Evolutionary conservation across 2,113 vertebrate species (phyloP).

Genomic region (Dasyurus viverrinus): DNA sequence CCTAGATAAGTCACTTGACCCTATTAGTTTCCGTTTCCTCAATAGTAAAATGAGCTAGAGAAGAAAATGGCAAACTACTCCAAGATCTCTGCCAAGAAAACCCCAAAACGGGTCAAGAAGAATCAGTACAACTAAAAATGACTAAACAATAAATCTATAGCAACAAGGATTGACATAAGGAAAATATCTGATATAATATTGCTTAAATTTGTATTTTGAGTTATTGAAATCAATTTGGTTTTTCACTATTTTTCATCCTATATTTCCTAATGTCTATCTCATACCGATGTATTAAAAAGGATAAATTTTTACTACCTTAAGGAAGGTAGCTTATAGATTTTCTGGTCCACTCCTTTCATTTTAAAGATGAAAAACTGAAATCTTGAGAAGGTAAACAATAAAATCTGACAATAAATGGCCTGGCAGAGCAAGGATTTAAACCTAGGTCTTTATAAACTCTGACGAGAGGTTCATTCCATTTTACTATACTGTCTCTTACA

Average conservation of each 20-base stretch:
- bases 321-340: not conserved
- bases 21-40: not conserved
- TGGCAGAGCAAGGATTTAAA: constrained; percentile 6
- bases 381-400: not conserved
- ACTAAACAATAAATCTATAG: not conserved
- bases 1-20: not conserved
- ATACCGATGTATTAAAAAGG: not conserved
- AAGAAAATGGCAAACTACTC: not conserved
- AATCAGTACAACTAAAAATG: not conserved
- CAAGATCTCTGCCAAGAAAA: not conserved
- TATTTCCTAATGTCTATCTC: not conserved
- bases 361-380: not conserved
- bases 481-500: not conserved
- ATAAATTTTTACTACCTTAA: not conserved
- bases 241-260: not conserved
- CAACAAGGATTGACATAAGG: constrained; percentile 29
- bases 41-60: not conserved
- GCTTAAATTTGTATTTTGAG: not conserved
- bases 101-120: not conserved
- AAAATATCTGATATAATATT: not conserved
- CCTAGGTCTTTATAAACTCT: not conserved
- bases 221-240: not conserved
- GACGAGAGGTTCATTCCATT: constrained; percentile 2
- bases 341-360: not conserved
- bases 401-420: not conserved